phyloP scores from a whole-genome alignment of 2,113 vertebrate species.

The Colius striatus region DNA sequence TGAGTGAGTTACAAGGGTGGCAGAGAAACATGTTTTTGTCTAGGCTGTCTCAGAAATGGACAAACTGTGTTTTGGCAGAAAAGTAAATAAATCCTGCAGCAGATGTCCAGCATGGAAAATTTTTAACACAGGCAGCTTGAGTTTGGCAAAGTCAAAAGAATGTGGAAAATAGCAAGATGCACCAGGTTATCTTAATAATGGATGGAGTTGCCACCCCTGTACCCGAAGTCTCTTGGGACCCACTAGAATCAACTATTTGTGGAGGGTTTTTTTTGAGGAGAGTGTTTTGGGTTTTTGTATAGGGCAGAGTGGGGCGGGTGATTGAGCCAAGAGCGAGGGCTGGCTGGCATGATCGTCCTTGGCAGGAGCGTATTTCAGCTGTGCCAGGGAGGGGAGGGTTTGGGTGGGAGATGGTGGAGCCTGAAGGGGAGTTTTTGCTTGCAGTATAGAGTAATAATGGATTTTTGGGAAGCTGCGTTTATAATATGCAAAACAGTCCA shows the following conservation, averaged over 20 bases:
- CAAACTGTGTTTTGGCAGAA: slow-evolving; percentile 55
- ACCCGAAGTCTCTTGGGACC: fast-evolving
- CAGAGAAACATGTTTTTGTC: slow-evolving; percentile 17
- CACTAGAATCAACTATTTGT: background rate
- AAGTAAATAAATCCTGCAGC: slow-evolving; percentile 55
- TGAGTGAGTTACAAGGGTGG: background rate
- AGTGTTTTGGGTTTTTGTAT: background rate
- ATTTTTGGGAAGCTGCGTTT: slow-evolving; percentile 55
- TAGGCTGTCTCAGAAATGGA: background rate
- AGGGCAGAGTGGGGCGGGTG: background rate
- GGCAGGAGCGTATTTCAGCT: background rate
- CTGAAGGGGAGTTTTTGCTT: background rate
- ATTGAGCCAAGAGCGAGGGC: background rate
- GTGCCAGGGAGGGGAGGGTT: background rate
- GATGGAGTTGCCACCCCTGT: background rate
- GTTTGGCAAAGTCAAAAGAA: slow-evolving; percentile 37
- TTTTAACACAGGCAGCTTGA: slow-evolving; percentile 16
- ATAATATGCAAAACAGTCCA: slow-evolving; percentile 45
- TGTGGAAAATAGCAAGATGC: slow-evolving; percentile 7
- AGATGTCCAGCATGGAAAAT: slow-evolving; percentile 62
- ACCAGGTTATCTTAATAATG: background rate
- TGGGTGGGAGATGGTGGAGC: background rate
- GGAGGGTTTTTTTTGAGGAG: background rate
- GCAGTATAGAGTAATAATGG: background rate
- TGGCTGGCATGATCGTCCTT: background rate